Evolutionary conservation across 2,113 vertebrate genomes (phyloP), one percentile per base, ranked within the genome.

Genomic region (Athene noctua): DNA sequence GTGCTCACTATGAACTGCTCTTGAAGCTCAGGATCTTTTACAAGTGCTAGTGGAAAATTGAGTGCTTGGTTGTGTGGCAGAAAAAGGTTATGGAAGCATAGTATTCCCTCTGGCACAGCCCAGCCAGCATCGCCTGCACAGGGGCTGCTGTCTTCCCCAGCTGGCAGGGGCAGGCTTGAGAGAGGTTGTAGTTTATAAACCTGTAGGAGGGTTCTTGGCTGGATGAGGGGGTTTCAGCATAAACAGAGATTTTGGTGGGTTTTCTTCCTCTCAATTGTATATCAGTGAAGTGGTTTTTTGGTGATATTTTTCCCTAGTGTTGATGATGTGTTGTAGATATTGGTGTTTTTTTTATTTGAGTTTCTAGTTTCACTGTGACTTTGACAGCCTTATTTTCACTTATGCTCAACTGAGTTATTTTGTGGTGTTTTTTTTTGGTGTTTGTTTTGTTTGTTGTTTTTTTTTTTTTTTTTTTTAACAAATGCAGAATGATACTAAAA

Each of bases 91-190:
- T 1, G 7, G 36, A 49, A 38, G n/a, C 4, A n/a, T n/a, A 0
- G 6, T 11, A 2, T 58, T 87, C 44, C 19, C 51, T 34, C 25
- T 62, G 57, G 22, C 29, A 27, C 22, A 13, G 23, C 2, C 2
- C 51, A 46, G 22, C 9, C 36, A 40, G 73, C 32, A 7, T 30
- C 2, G 1, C 46, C 65, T 1, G 2, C 10, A 3, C 4, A 4
- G 26, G 51, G 34, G 47, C 36, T 59, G 29, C 42, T 36, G 32
- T 16, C 9, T 5, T 46, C 30, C 42, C 42, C 7, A 23, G 29
- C 23, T 36, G 62, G 6, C 29, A 66, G 46, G 29, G 32, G 4
- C 30, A 40, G 44, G 23, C 40, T 38, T n/a, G 21, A 21, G 49
- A n/a, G 16, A 26, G 15, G 5, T 6, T 13, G 16, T 11, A 19